Evolutionary conservation across 2,888 invertebrate species (phyloP).

Genomic region (Tyria jacobaeae): DNA sequence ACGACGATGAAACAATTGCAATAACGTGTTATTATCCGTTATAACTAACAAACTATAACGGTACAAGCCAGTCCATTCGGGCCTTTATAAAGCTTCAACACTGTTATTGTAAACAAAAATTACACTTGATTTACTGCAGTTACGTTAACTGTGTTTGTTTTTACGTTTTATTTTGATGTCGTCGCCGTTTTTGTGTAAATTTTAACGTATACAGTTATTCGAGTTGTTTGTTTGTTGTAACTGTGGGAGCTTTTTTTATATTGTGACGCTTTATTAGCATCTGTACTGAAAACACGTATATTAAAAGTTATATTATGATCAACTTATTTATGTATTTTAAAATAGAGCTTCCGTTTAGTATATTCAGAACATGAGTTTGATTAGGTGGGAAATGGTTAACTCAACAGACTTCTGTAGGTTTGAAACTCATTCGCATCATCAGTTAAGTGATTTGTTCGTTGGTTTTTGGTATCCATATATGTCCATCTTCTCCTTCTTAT

Average conservation of each 20-base stretch:
- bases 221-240: conserved; percentile 31
- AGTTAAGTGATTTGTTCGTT: too few species aligned
- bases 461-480: too few species aligned
- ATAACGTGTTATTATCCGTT: background rate
- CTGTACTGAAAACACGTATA: background rate
- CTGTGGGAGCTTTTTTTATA: conserved; percentile 19
- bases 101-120: conserved; percentile 43
- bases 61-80: background rate
- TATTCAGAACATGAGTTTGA: too few species aligned
- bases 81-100: conserved; percentile 19
- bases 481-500: too few species aligned
- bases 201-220: conserved; percentile 38
- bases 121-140: conserved; percentile 49
- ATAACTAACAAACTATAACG: background rate
- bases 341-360: too few species aligned
- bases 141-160: conserved; percentile 42
- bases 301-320: background rate
- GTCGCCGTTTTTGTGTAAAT: conserved; percentile 36
- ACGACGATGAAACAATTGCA: too few species aligned
- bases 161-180: conserved; percentile 29
- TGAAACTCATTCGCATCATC: background rate
- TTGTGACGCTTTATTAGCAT: conserved; percentile 27
- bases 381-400: too few species aligned
- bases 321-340: background rate
- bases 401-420: too few species aligned